These are phyloP conservation scores for Oxystoma pomonae DNA, from an alignment of 2,888 invertebrate genomes.

Conservation along the genomic window DNA sequence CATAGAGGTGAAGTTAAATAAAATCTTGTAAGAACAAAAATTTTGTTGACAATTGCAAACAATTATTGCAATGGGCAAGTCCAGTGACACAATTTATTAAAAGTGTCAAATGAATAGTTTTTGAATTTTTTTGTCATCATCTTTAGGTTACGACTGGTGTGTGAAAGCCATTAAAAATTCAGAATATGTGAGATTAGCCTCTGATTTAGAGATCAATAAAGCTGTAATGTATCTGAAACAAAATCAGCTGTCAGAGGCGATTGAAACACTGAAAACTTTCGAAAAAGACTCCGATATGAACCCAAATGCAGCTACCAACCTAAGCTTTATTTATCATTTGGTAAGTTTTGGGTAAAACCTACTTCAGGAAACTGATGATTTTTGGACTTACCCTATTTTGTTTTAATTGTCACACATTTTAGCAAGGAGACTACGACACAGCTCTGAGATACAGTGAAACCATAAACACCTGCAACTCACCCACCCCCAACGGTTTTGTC, in stretches of 20 bases:
- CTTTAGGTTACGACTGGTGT: conserved; percentile 72
- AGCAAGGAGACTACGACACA: conserved; percentile 77
- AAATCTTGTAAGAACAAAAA: no score
- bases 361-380: not conserved
- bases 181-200: conserved; percentile 75
- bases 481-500: conserved; percentile 77
- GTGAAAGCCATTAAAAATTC: conserved; percentile 90
- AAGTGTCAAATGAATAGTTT: no score
- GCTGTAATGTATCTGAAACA: conserved; percentile 81
- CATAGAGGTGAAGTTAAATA: no score
- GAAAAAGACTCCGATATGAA: conserved; percentile 82
- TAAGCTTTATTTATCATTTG: conserved; percentile 79
- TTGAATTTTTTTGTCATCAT: conserved; percentile 11
- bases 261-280: conserved; percentile 79
- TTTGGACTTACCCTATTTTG: not conserved
- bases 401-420: conserved; percentile 14
- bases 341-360: conserved; percentile 43
- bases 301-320: conserved; percentile 79
- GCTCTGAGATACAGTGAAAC: conserved; percentile 73
- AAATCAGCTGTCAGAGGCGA: conserved; percentile 73
- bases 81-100: no score
- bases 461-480: conserved; percentile 69
- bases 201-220: conserved; percentile 87
- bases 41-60: no score
- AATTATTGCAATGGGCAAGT: no score